Evolutionary conservation across 2,797 vertebrate species (phyloP).

Genomic region (Gymnocypris eckloni): DNA sequence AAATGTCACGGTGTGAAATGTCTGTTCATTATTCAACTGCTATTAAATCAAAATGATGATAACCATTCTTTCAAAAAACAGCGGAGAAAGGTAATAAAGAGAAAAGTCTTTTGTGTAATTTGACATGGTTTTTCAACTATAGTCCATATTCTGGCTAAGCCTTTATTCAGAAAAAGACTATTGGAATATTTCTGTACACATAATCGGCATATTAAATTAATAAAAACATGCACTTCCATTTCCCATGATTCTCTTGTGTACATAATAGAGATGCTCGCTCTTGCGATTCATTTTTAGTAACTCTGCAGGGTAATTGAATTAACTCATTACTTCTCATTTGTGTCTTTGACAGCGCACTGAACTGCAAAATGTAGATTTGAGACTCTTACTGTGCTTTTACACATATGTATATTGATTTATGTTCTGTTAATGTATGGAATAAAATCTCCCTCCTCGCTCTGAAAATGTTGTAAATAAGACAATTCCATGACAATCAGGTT

Average conservation of each 20-base stretch:
- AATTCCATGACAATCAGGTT: background rate
- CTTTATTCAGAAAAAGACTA: background rate
- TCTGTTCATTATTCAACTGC: slow-evolving; percentile 21
- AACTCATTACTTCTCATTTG: background rate
- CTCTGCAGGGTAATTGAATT: background rate
- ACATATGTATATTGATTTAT: background rate
- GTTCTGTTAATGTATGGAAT: background rate
- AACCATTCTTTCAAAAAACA: slow-evolving; percentile 44
- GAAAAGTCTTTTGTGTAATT: background rate
- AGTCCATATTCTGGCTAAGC: background rate
- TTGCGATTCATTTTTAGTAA: background rate
- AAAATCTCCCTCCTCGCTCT: background rate
- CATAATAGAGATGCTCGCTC: background rate
- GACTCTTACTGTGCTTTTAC: background rate
- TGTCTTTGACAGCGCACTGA: background rate
- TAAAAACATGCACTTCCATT: background rate
- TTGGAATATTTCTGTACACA: background rate
- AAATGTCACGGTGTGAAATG: slow-evolving; percentile 41
- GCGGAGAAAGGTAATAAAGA: background rate
- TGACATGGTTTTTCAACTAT: background rate
- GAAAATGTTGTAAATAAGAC: background rate
- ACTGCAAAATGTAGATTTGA: background rate
- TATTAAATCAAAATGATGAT: slow-evolving; percentile 14
- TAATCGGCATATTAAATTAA: background rate
- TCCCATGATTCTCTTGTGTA: background rate